Percentiles rank a stretch among this genome's conserved stretches.
These are phyloP conservation scores for Heloderma charlesbogerti DNA, from an alignment of 2,113 vertebrate species.

Conservation along the genomic window DNA sequence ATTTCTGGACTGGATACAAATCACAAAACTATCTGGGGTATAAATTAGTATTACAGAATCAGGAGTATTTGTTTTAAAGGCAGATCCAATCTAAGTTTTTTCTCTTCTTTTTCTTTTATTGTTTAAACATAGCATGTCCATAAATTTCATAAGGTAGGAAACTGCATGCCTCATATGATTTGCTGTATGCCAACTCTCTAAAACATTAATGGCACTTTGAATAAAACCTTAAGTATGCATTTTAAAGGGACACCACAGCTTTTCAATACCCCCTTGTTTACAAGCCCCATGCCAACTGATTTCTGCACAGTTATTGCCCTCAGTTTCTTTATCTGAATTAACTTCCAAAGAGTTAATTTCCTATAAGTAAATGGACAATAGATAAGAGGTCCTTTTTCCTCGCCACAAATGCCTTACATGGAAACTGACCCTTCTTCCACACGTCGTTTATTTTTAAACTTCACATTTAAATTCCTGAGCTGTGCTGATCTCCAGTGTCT, in stretches of 20 bases:
- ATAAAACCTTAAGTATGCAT: constrained; percentile 33
- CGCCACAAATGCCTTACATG: constrained; percentile 47
- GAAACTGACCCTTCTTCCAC: constrained; percentile 60
- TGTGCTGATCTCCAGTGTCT: constrained; percentile 51
- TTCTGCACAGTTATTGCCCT: not conserved
- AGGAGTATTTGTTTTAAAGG: not conserved
- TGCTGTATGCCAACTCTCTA: constrained; percentile 4
- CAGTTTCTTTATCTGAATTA: not conserved
- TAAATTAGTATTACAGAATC: not conserved
- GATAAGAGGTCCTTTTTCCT: constrained; percentile 48
- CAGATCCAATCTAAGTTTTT: not conserved
- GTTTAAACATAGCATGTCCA: not conserved
- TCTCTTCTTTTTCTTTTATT: not conserved
- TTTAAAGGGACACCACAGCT: not conserved
- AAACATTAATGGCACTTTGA: constrained; percentile 46
- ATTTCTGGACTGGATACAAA: not conserved
- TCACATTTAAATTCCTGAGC: constrained; percentile 50
- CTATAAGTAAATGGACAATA: constrained; percentile 52
- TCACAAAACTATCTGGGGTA: not conserved
- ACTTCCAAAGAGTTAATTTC: constrained; percentile 57
- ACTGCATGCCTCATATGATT: not conserved
- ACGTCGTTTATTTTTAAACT: constrained; percentile 66
- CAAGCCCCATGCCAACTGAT: not conserved
- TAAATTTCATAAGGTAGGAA: constrained; percentile 15
- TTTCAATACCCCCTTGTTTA: not conserved